Conservation (phyloP, 2,888 invertebrate genomes). For the Drosophila incognita region DNA sequence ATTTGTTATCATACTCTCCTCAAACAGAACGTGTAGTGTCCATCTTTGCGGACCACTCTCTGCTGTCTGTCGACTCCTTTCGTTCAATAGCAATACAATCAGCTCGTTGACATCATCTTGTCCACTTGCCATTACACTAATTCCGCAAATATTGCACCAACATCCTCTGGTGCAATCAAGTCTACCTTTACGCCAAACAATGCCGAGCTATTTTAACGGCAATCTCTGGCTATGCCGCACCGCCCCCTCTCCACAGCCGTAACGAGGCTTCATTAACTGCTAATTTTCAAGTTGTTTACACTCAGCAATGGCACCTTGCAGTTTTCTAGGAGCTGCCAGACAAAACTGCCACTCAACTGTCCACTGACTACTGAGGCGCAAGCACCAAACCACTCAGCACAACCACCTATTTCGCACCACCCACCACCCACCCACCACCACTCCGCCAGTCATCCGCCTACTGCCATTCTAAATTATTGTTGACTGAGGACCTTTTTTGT, state of each 20-base stretch:
- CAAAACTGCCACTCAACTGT: conserved; percentile 72
- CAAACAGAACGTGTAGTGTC: neutral
- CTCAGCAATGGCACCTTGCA: conserved; percentile 62
- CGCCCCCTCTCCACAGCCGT: conserved; percentile 18
- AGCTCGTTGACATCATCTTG: conserved; percentile 39
- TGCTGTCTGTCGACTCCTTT: neutral
- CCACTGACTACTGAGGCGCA: conserved; percentile 58
- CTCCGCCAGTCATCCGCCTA: neutral
- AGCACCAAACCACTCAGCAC: conserved; percentile 32
- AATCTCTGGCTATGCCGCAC: conserved; percentile 21
- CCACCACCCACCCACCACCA: neutral
- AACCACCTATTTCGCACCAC: neutral
- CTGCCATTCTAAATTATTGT: conserved; percentile 73
- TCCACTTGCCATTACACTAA: conserved; percentile 62
- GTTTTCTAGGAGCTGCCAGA: conserved; percentile 41
- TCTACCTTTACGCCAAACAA: conserved; percentile 37
- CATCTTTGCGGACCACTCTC: neutral
- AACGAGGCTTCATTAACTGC: conserved; percentile 77
- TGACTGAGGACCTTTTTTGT: conserved; percentile 71
- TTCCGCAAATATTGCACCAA: conserved; percentile 68
- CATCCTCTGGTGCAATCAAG: conserved; percentile 66
- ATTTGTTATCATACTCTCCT: neutral
- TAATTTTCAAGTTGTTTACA: conserved; percentile 80
- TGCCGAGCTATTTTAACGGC: conserved; percentile 22
- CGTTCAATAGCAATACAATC: conserved; percentile 41